These are phyloP conservation scores for Macquaria ambigua DNA, from an alignment of 2,113 vertebrate species.

Conservation along the genomic window DNA sequence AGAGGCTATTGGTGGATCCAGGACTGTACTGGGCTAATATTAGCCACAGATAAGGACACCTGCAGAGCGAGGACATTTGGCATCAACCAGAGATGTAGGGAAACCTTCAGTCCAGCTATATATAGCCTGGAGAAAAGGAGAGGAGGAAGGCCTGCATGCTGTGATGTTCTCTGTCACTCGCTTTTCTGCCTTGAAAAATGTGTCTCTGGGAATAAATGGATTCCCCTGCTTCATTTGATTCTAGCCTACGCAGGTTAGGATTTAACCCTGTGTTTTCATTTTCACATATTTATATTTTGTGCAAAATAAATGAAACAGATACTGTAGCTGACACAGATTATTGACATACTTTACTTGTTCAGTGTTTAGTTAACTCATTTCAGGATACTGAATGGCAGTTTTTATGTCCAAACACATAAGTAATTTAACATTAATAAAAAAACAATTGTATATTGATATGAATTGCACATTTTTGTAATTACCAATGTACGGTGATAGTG, in stretches of 20 bases:
- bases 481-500: not conserved
- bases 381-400: not conserved
- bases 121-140: slow-evolving; percentile 32
- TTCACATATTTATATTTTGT: not conserved
- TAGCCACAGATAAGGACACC: slow-evolving; percentile 69
- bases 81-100: slow-evolving; percentile 33
- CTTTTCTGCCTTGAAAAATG: slow-evolving; percentile 34
- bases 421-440: not conserved
- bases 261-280: not conserved
- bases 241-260: not conserved
- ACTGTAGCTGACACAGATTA: not conserved
- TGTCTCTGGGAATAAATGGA: slow-evolving; percentile 19
- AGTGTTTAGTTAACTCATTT: not conserved
- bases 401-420: not conserved
- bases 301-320: not conserved
- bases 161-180: slow-evolving; percentile 34
- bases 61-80: slow-evolving; percentile 65
- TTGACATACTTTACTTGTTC: no score
- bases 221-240: not conserved
- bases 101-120: slow-evolving; percentile 43
- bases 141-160: slow-evolving; percentile 5
- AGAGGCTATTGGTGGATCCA: slow-evolving; percentile 42
- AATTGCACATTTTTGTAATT: not conserved
- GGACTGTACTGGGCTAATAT: slow-evolving; percentile 60
- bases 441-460: not conserved